These are phyloP conservation scores for Poecilobothrus nobilitatus DNA, from an alignment of 2,888 invertebrate genomes.

Conservation along the genomic window DNA sequence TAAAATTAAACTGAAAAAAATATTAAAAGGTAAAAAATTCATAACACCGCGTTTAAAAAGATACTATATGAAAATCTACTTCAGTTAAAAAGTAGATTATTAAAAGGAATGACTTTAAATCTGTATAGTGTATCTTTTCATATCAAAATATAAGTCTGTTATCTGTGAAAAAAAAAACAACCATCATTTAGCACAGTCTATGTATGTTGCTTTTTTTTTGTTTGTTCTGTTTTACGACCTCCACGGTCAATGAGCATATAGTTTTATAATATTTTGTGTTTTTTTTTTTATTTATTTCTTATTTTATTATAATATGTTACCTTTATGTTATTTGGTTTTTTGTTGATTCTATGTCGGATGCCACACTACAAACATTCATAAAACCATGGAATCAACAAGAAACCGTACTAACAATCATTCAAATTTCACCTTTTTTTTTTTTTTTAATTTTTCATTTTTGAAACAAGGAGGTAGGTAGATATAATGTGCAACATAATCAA, in stretches of 20 bases:
- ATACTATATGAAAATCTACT: background rate
- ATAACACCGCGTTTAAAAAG: too few relatives aligned
- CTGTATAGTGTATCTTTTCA: background rate
- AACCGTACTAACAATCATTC: background rate
- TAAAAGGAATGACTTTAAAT: conserved; percentile 1
- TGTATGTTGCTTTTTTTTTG: too few relatives aligned
- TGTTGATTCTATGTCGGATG: background rate
- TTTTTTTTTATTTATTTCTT: background rate
- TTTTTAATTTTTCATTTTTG: too few relatives aligned
- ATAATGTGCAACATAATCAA: too few relatives aligned
- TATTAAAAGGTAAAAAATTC: too few relatives aligned
- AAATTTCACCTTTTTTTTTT: background rate
- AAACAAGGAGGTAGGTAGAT: too few relatives aligned
- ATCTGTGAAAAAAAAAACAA: background rate
- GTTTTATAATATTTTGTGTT: background rate
- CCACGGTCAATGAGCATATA: background rate
- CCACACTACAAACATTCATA: background rate
- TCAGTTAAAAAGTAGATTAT: background rate
- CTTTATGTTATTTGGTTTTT: background rate
- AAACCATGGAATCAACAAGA: background rate
- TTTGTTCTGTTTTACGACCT: background rate
- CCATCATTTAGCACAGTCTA: background rate
- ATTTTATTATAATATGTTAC: background rate
- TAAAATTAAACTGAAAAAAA: too few relatives aligned
- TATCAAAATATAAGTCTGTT: background rate